Evolutionary conservation across 2,888 invertebrate genomes (phyloP).

Genomic region (Drosophila stalkeri): DNA sequence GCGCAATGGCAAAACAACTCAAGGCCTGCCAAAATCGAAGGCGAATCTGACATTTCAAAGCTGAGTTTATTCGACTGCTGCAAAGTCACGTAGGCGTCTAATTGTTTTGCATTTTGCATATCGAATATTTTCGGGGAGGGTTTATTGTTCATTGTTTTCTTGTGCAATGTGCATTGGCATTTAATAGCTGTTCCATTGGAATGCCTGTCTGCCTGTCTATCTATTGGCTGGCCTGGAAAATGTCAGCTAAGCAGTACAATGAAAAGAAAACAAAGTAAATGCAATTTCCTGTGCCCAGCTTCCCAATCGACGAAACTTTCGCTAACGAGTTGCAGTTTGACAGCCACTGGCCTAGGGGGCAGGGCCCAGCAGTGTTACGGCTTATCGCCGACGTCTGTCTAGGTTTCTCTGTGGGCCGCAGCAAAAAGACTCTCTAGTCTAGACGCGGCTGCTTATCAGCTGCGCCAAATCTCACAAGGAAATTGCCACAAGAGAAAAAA

Average conservation of each 20-base stretch:
- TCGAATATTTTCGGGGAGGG: constrained; percentile 27
- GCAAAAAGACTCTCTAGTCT: constrained; percentile 53
- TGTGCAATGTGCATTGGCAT: constrained; percentile 57
- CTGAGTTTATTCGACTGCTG: constrained; percentile 10
- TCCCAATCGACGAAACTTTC: constrained; percentile 43
- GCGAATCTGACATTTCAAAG: constrained; percentile 38
- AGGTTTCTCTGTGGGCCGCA: constrained; percentile 69
- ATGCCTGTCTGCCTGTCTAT: constrained; percentile 18
- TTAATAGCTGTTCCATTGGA: constrained; percentile 50
- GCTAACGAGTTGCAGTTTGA: constrained; percentile 62
- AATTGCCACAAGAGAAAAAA: constrained; percentile 57
- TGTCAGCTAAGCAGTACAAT: constrained; percentile 33
- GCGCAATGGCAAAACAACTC: constrained; percentile 36
- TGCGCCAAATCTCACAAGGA: constrained; percentile 65
- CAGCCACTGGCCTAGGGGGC: constrained; percentile 39
- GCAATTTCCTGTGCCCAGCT: constrained; percentile 42
- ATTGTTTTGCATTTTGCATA: constrained; percentile 63
- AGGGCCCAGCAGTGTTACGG: constrained; percentile 6
- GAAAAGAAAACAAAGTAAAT: neutral
- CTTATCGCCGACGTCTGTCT: constrained; percentile 64
- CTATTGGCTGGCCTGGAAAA: constrained; percentile 61
- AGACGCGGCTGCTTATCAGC: constrained; percentile 65
- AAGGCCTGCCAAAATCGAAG: constrained; percentile 47
- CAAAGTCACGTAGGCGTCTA: constrained; percentile 71
- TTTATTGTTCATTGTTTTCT: constrained; percentile 30